Base-by-base conservation (phyloP, 2,888 invertebrate genomes). In the Cataglyphis albicans region DNA sequence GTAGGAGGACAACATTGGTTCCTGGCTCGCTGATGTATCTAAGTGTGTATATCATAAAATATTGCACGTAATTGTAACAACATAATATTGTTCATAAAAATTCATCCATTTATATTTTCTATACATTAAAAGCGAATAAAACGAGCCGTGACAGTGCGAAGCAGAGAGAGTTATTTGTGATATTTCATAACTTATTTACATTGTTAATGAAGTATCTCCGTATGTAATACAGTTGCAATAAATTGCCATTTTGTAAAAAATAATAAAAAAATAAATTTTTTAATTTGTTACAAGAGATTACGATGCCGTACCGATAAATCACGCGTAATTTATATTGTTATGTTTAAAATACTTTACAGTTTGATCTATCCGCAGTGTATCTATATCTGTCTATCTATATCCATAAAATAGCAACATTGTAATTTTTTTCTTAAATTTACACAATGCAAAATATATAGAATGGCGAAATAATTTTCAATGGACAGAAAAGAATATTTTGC, bases 1-100 rank as follows among this genome's bases (percentile, higher is more conserved):
- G 48, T 88, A 93, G 90, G 72, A 92, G 81, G 41, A 35, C n/a
- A 59, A 44, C 7, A 57, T 80, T 57, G 75, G 78, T 74, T 59
- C 48, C 35, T 44, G 44, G 5, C 2, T 76, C 65, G 44, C 6
- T 12, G 41, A 1, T n/a, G 5, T 38, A 6, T 65, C 2, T 64
- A n/a, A 44, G 3, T 29, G 15, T 41, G 5, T 32, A 21, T 15
- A 38, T 25, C 10, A 55, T 15, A 5, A 32, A n/a, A 18, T 25
- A 57, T 52, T 52, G 35, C n/a, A 25, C 10, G 25, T 73, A 80
- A 73, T 80, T 74, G 44, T 44, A 73, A 74, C 44, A 44, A 59
- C 35, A 76, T 67, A 67, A 38, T 38, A 44, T 80, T 78, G 73
- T 78, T 78, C 57, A 78, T 72, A 78, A 72, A 78, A 80, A 59